A percentile compares a stretch with the other conserved stretches of the same genome.
phyloP scores from a whole-genome alignment of 2,113 vertebrate genomes.

The Oreotrochilus melanogaster region DNA sequence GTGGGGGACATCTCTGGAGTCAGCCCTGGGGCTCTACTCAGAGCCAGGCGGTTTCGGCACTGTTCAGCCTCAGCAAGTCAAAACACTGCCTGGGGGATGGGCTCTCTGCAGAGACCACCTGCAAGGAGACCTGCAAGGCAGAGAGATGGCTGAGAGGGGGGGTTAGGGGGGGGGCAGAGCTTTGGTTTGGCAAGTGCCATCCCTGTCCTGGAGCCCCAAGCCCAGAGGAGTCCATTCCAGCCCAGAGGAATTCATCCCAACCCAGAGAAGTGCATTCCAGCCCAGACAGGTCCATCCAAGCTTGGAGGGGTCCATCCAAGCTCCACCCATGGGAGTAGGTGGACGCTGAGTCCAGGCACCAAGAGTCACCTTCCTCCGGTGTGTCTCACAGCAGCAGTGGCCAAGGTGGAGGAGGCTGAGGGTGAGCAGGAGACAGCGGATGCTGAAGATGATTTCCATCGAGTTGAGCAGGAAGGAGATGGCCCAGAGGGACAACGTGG shows the following conservation, averaged over 20 bases:
- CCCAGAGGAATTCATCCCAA: too few species aligned
- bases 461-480: conserved; percentile 82
- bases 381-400: conserved; percentile 62
- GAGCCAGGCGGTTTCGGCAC: background rate
- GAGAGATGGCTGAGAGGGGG: background rate
- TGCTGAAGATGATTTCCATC: conserved; percentile 79
- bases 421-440: conserved; percentile 77
- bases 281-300: background rate
- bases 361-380: conserved; percentile 50
- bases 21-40: background rate
- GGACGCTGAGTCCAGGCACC: background rate
- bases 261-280: too few species aligned
- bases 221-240: background rate
- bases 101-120: background rate
- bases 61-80: conserved; percentile 48
- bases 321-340: background rate
- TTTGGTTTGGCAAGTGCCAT: rapidly evolving
- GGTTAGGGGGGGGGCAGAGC: rapidly evolving
- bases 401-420: conserved; percentile 74
- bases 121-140: conserved; percentile 39
- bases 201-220: rapidly evolving
- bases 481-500: conserved; percentile 88
- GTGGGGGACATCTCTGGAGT: rapidly evolving
- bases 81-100: background rate
- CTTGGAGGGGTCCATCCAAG: background rate